Base-by-base conservation (phyloP, 2,888 invertebrate genomes). In the Nemotelus pantherinus region DNA sequence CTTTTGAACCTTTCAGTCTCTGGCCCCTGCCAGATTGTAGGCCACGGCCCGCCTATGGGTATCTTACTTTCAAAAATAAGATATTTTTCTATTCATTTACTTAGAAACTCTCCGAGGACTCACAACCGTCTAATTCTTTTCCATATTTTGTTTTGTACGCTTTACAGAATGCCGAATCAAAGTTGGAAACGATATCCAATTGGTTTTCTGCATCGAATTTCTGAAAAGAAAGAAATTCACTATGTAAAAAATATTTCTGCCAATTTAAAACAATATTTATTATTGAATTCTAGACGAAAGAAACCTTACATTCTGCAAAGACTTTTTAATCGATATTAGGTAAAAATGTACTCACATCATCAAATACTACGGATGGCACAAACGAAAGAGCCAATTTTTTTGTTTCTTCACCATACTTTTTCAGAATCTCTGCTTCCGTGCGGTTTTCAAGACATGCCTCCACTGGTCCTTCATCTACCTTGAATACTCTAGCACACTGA, bases 291-390 rank as follows among this genome's bases (percentile, higher is more conserved):
- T 25, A 25, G 25, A 25, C 25, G 25, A 25, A 25, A 25, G 25
- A 25, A 25, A 25, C 25, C 25, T 25, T 25, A 25, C 25, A 25
- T 25, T 25, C 25, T 1, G 25, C 25, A 1, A 25, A 25, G 25
- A 1, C 25, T 25, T 25, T 25, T 25, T 25, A 1, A 25, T 25
- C 25, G 25, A 25, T 25, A 25, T 25, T 25, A 25, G 25, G 25
- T 25, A 10, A 5, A 6, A 50, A 9, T 50, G 5, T 50, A 82
- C 84, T 83, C 80, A 87, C 87, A 77, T 82, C 83, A 64, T 85
- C 84, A n/a, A 87, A 79, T 1, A 82, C 83, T 76, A 87, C 83
- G 39, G 82, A 83, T 53, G 87, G 87, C 3, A 87, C 84, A 81
- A 84, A 87, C 48, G 84, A 82, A 41, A 86, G 53, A 9, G 83